Conservation (phyloP, 2,888 invertebrate species). For the Diadegma fenestrale region DNA sequence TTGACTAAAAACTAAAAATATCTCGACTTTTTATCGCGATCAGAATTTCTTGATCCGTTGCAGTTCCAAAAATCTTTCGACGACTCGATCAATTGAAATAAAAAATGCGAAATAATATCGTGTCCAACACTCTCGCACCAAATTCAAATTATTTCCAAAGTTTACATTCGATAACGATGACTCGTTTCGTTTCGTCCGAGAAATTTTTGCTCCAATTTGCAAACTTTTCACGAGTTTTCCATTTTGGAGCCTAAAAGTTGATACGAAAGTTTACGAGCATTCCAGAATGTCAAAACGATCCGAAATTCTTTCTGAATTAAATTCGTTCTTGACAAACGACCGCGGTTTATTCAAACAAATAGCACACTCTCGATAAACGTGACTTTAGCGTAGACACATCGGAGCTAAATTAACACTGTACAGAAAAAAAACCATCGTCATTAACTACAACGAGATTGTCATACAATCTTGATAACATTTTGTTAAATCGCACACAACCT, state of each 20-base stretch:
- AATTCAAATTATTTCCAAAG: neutral
- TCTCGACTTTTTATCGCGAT: neutral
- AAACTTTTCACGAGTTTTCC: neutral
- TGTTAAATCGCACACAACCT: slow-evolving; percentile 40
- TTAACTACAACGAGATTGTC: slow-evolving; percentile 29
- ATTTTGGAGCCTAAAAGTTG: neutral
- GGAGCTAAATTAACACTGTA: slow-evolving; percentile 63
- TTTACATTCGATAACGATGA: neutral
- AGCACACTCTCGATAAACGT: slow-evolving; percentile 28
- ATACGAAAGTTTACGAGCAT: neutral
- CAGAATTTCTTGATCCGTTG: neutral
- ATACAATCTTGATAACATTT: slow-evolving; percentile 28
- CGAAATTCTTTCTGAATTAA: neutral
- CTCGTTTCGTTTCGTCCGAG: neutral
- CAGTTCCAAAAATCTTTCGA: neutral
- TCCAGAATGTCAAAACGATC: neutral
- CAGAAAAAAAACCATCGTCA: slow-evolving; percentile 31
- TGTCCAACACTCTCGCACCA: neutral
- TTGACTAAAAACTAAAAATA: neutral
- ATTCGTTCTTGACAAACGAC: slow-evolving; percentile 59
- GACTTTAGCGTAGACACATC: slow-evolving; percentile 39
- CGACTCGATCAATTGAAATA: neutral
- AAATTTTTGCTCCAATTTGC: neutral
- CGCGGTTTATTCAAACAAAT: slow-evolving; percentile 3
- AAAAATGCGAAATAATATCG: neutral